Conservation (phyloP, 2,113 vertebrate species). For the Myanophis thanlyinensis region DNA sequence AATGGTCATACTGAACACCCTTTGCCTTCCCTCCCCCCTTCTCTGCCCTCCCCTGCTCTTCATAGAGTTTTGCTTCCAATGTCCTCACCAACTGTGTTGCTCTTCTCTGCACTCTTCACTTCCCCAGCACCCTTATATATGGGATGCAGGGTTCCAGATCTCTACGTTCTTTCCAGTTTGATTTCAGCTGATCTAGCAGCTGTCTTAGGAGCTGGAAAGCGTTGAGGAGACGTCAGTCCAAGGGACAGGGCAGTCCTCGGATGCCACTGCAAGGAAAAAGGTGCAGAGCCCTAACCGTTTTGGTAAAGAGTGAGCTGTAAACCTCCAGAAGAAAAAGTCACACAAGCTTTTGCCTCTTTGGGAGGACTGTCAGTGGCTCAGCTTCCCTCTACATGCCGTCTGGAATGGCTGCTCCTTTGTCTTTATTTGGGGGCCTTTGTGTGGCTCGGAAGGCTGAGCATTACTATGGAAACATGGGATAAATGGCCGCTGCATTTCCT, state of each 20-base stretch:
- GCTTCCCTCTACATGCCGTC: background rate
- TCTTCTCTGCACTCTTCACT: background rate
- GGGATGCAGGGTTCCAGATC: background rate
- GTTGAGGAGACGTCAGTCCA: background rate
- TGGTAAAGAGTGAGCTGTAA: background rate
- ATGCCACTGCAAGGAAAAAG: background rate
- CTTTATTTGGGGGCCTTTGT: background rate
- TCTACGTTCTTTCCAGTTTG: background rate
- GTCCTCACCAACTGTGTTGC: background rate
- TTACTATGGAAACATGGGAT: conserved; percentile 18
- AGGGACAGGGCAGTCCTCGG: background rate
- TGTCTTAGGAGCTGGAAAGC: background rate
- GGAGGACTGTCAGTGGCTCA: background rate
- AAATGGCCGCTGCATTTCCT: background rate
- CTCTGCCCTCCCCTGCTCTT: background rate
- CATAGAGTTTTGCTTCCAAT: background rate
- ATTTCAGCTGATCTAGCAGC: background rate
- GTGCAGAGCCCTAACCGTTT: background rate
- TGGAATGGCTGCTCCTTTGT: accelerated
- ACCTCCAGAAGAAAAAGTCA: background rate
- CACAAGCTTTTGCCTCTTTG: background rate
- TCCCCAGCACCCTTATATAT: background rate
- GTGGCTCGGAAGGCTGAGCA: background rate
- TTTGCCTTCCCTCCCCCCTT: background rate
- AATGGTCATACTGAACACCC: background rate